Conservation (phyloP, 2,888 invertebrate species). For the Dysmachus trigonus region DNA sequence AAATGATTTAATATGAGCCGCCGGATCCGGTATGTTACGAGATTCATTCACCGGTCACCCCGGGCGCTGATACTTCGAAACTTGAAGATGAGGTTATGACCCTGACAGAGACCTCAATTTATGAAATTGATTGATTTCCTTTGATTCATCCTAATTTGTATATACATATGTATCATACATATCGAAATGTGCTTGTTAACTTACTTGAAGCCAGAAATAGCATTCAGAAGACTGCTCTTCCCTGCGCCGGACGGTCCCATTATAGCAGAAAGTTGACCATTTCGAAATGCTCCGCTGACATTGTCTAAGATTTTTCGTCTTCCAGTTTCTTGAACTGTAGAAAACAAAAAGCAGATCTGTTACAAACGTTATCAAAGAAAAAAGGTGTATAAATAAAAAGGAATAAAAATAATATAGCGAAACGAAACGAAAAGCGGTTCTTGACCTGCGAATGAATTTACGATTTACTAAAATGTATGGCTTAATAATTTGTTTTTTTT, state of each 20-base stretch:
- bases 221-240: constrained; percentile 80
- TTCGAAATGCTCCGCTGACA: constrained; percentile 71
- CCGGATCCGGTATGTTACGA: neutral
- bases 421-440: no score
- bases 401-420: neutral
- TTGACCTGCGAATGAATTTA: no score
- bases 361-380: no score
- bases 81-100: neutral
- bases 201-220: constrained; percentile 79
- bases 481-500: no score
- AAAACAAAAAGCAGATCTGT: constrained; percentile 45
- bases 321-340: constrained; percentile 65
- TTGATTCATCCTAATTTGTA: neutral
- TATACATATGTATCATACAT: no score
- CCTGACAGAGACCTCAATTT: neutral
- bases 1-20: neutral
- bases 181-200: neutral
- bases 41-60: neutral
- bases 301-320: constrained; percentile 70
- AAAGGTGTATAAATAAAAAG: neutral
- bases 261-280: constrained; percentile 73
- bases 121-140: neutral
- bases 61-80: neutral
- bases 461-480: no score
- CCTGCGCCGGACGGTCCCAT: constrained; percentile 79